Conservation (phyloP, 2,888 invertebrate species). For the Andrena minutula region DNA sequence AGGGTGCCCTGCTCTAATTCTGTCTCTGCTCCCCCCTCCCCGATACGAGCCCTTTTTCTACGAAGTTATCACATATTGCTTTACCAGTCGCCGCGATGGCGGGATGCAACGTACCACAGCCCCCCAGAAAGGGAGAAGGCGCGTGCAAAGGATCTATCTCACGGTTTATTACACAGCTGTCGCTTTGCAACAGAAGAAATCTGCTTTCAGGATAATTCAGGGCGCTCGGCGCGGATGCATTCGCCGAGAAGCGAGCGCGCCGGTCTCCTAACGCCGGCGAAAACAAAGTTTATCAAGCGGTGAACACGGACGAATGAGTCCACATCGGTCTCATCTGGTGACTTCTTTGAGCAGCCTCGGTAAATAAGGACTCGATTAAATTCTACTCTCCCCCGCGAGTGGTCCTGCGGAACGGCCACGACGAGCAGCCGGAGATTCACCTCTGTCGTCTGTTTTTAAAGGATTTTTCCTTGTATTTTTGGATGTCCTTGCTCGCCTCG, state of each 20-base stretch:
- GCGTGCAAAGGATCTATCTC: not conserved
- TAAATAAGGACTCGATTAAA: conserved; percentile 73
- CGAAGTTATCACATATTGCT: conserved; percentile 12
- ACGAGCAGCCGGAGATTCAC: conserved; percentile 18
- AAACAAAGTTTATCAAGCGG: conserved; percentile 64
- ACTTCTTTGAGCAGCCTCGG: conserved; percentile 65
- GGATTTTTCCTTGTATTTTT: conserved; percentile 23
- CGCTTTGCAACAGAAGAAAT: conserved; percentile 18
- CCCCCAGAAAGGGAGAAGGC: not conserved
- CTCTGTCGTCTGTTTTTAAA: conserved; percentile 6
- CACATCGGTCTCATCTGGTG: conserved; percentile 59
- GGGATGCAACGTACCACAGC: not conserved
- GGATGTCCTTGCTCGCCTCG: not conserved
- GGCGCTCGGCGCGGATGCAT: not conserved
- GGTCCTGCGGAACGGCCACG: conserved; percentile 59
- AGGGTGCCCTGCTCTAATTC: not conserved
- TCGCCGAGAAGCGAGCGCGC: not conserved
- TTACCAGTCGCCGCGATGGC: conserved; percentile 5
- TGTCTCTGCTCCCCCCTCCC: not conserved
- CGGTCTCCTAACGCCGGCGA: conserved; percentile 28
- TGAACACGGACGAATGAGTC: conserved; percentile 56
- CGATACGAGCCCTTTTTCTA: not conserved
- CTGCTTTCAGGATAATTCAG: conserved; percentile 21
- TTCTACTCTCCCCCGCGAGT: conserved; percentile 61
- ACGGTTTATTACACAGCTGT: conserved; percentile 18